These are phyloP conservation scores for Drosophila leontia DNA, from an alignment of 1,140 invertebrate genomes.

Conservation along the genomic window DNA sequence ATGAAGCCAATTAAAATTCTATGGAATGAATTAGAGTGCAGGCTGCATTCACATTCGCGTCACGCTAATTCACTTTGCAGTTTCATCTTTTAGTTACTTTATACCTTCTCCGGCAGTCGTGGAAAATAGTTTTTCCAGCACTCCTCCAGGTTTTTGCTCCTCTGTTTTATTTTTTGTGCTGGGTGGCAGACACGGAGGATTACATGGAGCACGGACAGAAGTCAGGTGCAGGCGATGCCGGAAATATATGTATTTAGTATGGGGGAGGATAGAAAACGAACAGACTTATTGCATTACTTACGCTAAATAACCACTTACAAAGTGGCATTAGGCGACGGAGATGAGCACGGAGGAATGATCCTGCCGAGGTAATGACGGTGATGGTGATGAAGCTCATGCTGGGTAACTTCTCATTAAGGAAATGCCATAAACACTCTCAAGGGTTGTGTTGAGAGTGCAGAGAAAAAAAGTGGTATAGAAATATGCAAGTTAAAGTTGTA, in stretches of 20 bases:
- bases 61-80: slow-evolving; percentile 68
- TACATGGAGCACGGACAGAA: slow-evolving; percentile 47
- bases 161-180: slow-evolving; percentile 11
- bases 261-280: slow-evolving; percentile 41
- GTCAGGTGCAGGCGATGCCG: slow-evolving; percentile 48
- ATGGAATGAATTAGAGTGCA: slow-evolving; percentile 47
- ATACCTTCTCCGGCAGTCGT: slow-evolving; percentile 10
- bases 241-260: slow-evolving; percentile 60
- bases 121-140: slow-evolving; percentile 46
- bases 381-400: slow-evolving; percentile 47
- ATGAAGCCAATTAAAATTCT: slow-evolving; percentile 50
- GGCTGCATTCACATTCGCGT: slow-evolving; percentile 42
- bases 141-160: not conserved
- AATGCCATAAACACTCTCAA: slow-evolving; percentile 23
- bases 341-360: slow-evolving; percentile 36
- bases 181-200: slow-evolving; percentile 40
- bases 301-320: slow-evolving; percentile 82
- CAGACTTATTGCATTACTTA: slow-evolving; percentile 83
- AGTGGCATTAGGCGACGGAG: slow-evolving; percentile 51
- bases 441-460: slow-evolving; percentile 28
- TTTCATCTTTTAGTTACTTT: slow-evolving; percentile 58
- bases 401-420: slow-evolving; percentile 67
- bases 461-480: not conserved
- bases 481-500: not conserved
- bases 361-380: slow-evolving; percentile 53